Evolutionary conservation across 2,113 vertebrate species (phyloP), one percentile per base, ranked within the genome.

Genomic region (Bostrychus sinensis): DNA sequence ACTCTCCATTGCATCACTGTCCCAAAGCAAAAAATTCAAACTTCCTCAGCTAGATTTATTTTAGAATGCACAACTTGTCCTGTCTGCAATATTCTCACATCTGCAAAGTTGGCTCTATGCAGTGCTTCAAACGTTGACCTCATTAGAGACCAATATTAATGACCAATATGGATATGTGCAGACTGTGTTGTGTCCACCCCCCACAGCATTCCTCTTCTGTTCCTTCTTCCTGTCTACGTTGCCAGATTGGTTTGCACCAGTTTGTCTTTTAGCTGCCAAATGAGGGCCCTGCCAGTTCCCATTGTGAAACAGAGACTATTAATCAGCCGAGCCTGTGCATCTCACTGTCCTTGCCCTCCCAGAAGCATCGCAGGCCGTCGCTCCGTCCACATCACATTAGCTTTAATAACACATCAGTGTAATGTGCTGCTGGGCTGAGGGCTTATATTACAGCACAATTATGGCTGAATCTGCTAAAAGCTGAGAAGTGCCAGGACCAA

Each of bases 211-310:
- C 75, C 63, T 72, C 70, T 69, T 2, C 28, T 30, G 56, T 56
- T 37, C 48, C 58, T 38, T 46, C 19, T 53, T 42, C 39, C 26
- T 56, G 12, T 62, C 36, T 60, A 14, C 39, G 76, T 70, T 82
- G 72, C 70, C 79, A 79, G 76, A 55, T 74, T 34, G 25, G 43
- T 54, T 78, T 62, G 67, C 62, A 74, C 57, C 66, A 57, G 62
- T 56, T 56, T 66, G n/a, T 50, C 51, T 56, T 62, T 62, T 66
- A 50, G 39, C 58, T 78, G 64, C 69, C 51, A 79, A 23, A 64
- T 20, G 50, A 55, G 56, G 32, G 32, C 60, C 51, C 62, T 72
- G 30, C 42, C 38, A 39, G 30, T 57, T 55, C 36, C 45, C 48
- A 68, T 30, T 42, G 41, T 54, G n/a, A 32, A 73, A 57, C 11